These are phyloP conservation scores for Eudyptes chrysolophus DNA, from an alignment of 2,113 vertebrate species.

Conservation along the genomic window DNA sequence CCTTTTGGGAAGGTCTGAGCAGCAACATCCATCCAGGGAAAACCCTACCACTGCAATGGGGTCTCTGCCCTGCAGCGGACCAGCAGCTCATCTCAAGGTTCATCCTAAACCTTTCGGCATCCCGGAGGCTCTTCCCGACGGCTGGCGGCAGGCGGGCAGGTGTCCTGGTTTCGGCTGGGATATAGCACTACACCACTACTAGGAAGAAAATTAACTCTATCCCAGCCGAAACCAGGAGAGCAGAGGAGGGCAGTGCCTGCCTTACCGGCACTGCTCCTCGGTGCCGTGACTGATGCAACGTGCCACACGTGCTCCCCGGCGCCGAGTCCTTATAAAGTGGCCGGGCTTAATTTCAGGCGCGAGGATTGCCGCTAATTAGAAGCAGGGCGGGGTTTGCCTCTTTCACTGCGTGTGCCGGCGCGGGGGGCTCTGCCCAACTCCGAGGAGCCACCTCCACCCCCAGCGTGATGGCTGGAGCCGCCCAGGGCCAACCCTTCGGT, in stretches of 20 bases:
- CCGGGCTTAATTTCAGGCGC: background rate
- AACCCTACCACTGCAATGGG: background rate
- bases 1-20: background rate
- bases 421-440: background rate
- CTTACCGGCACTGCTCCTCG: fast-evolving
- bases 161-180: no score
- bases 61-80: background rate
- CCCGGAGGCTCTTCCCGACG: fast-evolving
- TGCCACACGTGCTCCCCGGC: fast-evolving
- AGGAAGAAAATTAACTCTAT: no score
- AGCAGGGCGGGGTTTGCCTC: background rate
- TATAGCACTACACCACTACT: no score
- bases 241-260: background rate
- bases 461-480: fast-evolving
- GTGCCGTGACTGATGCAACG: fast-evolving
- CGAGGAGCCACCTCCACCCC: background rate
- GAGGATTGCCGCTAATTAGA: background rate
- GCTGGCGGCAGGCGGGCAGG: background rate
- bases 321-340: fast-evolving
- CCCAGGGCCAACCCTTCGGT: background rate
- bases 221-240: background rate
- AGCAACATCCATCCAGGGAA: background rate
- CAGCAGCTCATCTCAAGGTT: background rate
- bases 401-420: background rate
- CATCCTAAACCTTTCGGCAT: background rate